Conservation (phyloP, 2,113 vertebrate species). For the Onychorhynchus coronatus region DNA sequence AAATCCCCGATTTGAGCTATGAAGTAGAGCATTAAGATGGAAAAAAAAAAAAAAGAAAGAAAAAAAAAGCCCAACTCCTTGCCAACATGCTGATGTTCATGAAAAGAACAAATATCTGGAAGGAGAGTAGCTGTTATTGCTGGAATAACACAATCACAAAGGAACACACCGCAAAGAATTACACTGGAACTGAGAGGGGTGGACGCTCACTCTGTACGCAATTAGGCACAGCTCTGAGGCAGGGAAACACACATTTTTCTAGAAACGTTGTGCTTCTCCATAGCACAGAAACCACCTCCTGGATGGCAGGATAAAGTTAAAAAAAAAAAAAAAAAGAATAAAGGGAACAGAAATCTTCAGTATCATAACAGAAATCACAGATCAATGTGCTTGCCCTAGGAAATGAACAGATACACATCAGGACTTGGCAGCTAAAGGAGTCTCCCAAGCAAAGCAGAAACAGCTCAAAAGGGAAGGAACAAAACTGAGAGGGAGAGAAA, state of each 20-base stretch:
- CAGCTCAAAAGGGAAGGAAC: conserved; percentile 32
- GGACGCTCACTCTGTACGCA: background rate
- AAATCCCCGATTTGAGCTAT: conserved; percentile 33
- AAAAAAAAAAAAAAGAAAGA: background rate
- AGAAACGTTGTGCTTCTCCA: background rate
- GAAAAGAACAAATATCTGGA: conserved; percentile 66
- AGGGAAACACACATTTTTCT: conserved; percentile 36
- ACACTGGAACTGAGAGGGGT: conserved; percentile 43
- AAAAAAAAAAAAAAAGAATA: background rate
- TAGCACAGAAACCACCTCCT: conserved; percentile 34
- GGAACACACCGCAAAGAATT: conserved; percentile 50
- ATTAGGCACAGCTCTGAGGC: conserved; percentile 54
- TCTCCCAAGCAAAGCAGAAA: conserved; percentile 60
- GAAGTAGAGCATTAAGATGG: conserved; percentile 33
- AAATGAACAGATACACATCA: conserved; percentile 62
- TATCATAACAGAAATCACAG: conserved; percentile 62
- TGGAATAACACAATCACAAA: conserved; percentile 67
- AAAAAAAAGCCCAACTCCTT: background rate
- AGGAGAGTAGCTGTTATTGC: conserved; percentile 48
- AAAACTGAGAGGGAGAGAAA: conserved; percentile 12
- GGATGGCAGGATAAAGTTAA: background rate
- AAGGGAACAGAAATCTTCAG: conserved; percentile 24
- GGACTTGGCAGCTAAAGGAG: conserved; percentile 52
- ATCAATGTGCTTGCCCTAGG: conserved; percentile 55
- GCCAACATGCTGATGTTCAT: conserved; percentile 45